Evolutionary conservation across 2,888 invertebrate species (phyloP).

Genomic region (Melinaea menophilus): DNA sequence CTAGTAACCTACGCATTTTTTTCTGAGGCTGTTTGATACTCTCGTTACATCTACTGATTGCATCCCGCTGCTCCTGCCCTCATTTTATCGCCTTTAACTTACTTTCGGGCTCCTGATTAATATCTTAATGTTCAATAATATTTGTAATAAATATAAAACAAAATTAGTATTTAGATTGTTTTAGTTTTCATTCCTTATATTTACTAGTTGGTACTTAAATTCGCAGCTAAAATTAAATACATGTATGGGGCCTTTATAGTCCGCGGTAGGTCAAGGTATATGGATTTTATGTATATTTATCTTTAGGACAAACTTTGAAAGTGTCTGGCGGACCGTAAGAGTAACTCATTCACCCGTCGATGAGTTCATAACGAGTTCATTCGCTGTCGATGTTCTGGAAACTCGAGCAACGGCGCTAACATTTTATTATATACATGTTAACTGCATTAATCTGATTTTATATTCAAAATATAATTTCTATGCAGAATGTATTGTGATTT

Average conservation of each 20-base stretch:
- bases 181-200: too few relatives aligned
- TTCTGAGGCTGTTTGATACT: too few relatives aligned
- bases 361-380: constrained; percentile 58
- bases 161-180: neutral
- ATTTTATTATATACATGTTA: constrained; percentile 30
- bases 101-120: constrained; percentile 9
- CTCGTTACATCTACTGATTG: too few relatives aligned
- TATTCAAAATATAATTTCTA: too few relatives aligned
- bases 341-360: constrained; percentile 51
- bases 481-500: too few relatives aligned
- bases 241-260: neutral
- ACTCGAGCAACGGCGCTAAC: constrained; percentile 64
- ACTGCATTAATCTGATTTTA: neutral
- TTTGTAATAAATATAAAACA: neutral
- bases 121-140: neutral
- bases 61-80: too few relatives aligned
- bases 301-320: constrained; percentile 58
- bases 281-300: constrained; percentile 30
- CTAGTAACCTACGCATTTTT: too few relatives aligned
- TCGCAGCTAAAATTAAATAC: too few relatives aligned
- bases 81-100: constrained; percentile 22
- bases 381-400: constrained; percentile 45
- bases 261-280: constrained; percentile 28
- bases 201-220: too few relatives aligned
- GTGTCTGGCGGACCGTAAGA: constrained; percentile 62